These are phyloP conservation scores for Alviniconcha strummeri DNA, from an alignment of 2,888 invertebrate species.

Conservation along the genomic window DNA sequence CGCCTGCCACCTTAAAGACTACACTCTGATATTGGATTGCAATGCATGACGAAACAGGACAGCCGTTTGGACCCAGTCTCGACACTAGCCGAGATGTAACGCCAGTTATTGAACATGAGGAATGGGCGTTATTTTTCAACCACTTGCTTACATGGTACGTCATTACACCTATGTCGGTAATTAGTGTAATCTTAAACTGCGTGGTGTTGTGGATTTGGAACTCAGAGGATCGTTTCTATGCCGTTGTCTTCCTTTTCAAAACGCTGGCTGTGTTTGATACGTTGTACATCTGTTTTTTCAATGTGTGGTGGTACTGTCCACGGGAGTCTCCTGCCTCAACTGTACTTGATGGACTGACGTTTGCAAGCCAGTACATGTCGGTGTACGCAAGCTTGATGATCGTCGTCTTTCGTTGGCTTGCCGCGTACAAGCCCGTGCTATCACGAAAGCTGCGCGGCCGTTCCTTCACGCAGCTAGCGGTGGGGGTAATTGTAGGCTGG, in stretches of 20 bases:
- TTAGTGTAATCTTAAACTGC: background rate
- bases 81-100: no score
- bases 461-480: background rate
- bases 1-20: no score
- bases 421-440: background rate
- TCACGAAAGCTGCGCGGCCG: background rate
- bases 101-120: no score
- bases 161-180: background rate
- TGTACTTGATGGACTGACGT: background rate
- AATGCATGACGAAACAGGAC: no score
- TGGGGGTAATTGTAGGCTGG: background rate
- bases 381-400: slow-evolving; percentile 1
- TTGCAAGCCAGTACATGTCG: background rate
- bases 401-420: slow-evolving; percentile 1
- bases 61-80: no score
- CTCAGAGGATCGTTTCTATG: background rate
- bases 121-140: background rate
- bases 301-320: slow-evolving; percentile 1
- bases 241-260: slow-evolving; percentile 18
- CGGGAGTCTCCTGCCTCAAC: background rate
- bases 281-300: background rate
- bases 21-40: no score
- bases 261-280: background rate
- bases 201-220: background rate
- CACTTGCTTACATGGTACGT: background rate